These are phyloP conservation scores for Gymnarchus niloticus DNA, from an alignment of 2,113 vertebrate genomes.

Conservation along the genomic window DNA sequence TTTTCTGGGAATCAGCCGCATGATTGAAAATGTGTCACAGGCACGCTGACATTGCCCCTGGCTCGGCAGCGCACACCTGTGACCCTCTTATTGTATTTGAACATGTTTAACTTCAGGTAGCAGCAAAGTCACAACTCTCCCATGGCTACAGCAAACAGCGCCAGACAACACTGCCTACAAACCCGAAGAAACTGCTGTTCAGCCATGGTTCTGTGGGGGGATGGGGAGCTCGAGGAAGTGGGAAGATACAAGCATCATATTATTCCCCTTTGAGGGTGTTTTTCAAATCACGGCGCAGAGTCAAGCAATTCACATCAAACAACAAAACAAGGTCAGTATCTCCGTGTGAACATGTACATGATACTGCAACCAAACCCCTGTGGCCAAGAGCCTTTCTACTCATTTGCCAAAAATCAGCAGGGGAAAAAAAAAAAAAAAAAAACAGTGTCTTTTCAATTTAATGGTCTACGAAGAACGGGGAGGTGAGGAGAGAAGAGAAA, in stretches of 20 bases:
- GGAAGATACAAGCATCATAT: not conserved
- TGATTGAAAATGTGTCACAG: conserved; percentile 49
- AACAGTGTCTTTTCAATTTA: not conserved
- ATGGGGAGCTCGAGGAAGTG: not conserved
- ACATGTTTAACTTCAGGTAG: conserved; percentile 18
- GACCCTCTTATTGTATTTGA: conserved; percentile 29
- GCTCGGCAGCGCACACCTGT: conserved; percentile 24
- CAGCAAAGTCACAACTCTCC: conserved; percentile 1
- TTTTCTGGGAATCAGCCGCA: conserved; percentile 41
- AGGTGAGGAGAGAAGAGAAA: not conserved
- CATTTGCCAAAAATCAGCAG: conserved; percentile 12
- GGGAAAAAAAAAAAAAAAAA: no score
- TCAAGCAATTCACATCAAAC: not conserved
- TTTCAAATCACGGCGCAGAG: conserved; percentile 7
- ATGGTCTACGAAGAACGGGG: not conserved
- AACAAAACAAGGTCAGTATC: conserved; percentile 3
- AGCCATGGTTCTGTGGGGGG: not conserved
- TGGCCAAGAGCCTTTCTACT: conserved; percentile 1
- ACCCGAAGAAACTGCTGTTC: not conserved
- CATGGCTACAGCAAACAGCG: conserved; percentile 4
- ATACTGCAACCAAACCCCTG: not conserved
- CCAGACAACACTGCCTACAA: not conserved
- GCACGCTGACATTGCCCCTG: not conserved
- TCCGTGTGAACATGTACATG: not conserved
- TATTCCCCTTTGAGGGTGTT: conserved; percentile 2